Conservation (phyloP, 2,888 invertebrate genomes). For the Eupeodes latifasciatus region DNA sequence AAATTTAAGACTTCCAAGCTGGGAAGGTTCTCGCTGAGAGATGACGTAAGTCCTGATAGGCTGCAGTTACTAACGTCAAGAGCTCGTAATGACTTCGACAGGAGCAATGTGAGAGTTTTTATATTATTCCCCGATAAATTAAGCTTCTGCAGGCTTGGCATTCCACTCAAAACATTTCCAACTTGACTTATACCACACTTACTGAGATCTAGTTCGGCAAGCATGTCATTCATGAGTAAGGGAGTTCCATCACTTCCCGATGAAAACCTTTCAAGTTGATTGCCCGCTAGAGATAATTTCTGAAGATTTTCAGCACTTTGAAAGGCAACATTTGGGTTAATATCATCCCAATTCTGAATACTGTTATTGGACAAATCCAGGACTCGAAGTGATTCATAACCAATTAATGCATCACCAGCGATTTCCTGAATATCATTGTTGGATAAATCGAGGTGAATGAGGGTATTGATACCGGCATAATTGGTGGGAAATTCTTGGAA, state of each 20-base stretch:
- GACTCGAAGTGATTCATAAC: conserved; percentile 86
- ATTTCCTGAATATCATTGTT: conserved; percentile 85
- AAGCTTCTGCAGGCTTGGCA: conserved; percentile 85
- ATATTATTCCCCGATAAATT: conserved; percentile 86
- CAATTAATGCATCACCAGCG: conserved; percentile 84
- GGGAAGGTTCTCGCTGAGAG: conserved; percentile 86
- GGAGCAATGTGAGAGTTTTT: conserved; percentile 84
- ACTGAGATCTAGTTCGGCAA: conserved; percentile 87
- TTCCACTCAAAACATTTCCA: conserved; percentile 82
- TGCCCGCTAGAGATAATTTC: conserved; percentile 87
- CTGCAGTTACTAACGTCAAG: conserved; percentile 87
- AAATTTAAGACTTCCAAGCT: conserved; percentile 87
- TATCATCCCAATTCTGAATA: conserved; percentile 86
- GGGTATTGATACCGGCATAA: conserved; percentile 84
- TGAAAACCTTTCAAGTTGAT: conserved; percentile 86
- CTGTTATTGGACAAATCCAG: conserved; percentile 88
- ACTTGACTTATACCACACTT: conserved; percentile 87
- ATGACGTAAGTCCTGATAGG: conserved; percentile 85
- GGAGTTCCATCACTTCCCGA: conserved; percentile 84
- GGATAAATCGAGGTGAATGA: conserved; percentile 86
- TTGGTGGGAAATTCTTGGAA: conserved; percentile 86
- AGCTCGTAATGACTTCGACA: conserved; percentile 85
- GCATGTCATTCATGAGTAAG: conserved; percentile 86
- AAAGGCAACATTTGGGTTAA: conserved; percentile 86
- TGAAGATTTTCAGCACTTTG: conserved; percentile 85